These are phyloP conservation scores for Sarcophaga peregrina DNA, from an alignment of 1,140 invertebrate genomes.

Conservation along the genomic window DNA sequence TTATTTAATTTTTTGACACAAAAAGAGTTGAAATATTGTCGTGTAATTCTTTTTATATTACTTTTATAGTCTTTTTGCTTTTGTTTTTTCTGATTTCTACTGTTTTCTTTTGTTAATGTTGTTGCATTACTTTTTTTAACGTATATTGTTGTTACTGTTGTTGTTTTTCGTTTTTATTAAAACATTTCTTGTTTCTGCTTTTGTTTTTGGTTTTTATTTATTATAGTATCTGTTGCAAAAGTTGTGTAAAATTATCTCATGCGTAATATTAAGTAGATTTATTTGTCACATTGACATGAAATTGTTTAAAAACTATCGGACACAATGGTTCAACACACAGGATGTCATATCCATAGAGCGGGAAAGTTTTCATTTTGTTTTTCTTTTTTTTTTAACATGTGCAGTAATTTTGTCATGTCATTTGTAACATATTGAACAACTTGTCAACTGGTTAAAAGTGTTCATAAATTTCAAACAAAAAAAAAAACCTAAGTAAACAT, in stretches of 20 bases:
- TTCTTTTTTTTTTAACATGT: background rate
- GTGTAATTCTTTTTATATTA: background rate
- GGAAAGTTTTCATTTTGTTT: no score
- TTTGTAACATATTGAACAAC: slow-evolving; percentile 8
- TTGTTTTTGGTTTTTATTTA: background rate
- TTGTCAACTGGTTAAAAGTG: background rate
- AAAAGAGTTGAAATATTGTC: slow-evolving; percentile 22
- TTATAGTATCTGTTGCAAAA: background rate
- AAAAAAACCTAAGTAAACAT: no score
- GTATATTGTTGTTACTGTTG: background rate
- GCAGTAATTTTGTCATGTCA: slow-evolving; percentile 9
- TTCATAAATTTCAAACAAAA: background rate
- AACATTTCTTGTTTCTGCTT: background rate
- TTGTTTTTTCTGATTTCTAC: background rate
- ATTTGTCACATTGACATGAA: slow-evolving; percentile 17
- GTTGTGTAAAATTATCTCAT: background rate
- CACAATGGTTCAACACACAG: background rate
- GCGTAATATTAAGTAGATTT: slow-evolving; percentile 35
- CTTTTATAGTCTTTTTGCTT: background rate
- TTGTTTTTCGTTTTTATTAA: background rate
- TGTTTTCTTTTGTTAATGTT: background rate
- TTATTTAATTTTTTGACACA: slow-evolving; percentile 36
- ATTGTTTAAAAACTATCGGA: background rate
- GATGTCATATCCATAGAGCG: no score
- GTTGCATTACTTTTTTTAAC: no score